phyloP scores from a whole-genome alignment of 2,797 vertebrate genomes.

The Esox masquinongy region DNA sequence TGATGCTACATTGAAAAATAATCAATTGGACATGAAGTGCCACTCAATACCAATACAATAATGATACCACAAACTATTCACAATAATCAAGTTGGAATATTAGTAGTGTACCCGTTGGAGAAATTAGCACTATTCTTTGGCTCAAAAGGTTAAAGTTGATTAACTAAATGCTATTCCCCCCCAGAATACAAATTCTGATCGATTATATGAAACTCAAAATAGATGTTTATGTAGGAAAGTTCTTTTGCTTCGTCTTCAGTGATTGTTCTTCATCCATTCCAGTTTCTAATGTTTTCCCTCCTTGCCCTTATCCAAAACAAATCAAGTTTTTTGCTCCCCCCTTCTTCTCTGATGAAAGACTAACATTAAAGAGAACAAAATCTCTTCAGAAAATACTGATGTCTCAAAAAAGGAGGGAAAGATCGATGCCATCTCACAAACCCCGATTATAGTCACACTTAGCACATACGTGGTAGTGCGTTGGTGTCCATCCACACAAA shows the following conservation, averaged over 20 bases:
- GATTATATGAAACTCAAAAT: constrained; percentile 20
- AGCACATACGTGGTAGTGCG: constrained; percentile 32
- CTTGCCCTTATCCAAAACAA: constrained; percentile 32
- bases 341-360: constrained; percentile 6
- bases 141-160: constrained; percentile 55
- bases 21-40: constrained; percentile 52
- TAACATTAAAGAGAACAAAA: constrained; percentile 39
- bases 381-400: constrained; percentile 46
- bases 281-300: constrained; percentile 28
- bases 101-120: constrained; percentile 54
- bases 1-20: constrained; percentile 73
- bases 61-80: constrained; percentile 61
- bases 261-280: constrained; percentile 59
- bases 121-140: constrained; percentile 73
- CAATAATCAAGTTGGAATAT: constrained; percentile 58
- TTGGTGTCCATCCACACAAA: constrained; percentile 52
- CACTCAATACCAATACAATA: constrained; percentile 57
- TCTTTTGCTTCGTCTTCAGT: constrained; percentile 18
- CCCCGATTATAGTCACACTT: constrained; percentile 33
- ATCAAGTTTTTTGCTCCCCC: constrained; percentile 5
- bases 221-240: constrained; percentile 17
- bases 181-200: not conserved
- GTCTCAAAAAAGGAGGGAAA: constrained; percentile 45
- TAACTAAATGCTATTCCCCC: constrained; percentile 24
- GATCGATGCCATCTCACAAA: constrained; percentile 40